These are phyloP conservation scores for Macrophya alboannulata DNA, from an alignment of 2,888 invertebrate genomes.

Conservation along the genomic window DNA sequence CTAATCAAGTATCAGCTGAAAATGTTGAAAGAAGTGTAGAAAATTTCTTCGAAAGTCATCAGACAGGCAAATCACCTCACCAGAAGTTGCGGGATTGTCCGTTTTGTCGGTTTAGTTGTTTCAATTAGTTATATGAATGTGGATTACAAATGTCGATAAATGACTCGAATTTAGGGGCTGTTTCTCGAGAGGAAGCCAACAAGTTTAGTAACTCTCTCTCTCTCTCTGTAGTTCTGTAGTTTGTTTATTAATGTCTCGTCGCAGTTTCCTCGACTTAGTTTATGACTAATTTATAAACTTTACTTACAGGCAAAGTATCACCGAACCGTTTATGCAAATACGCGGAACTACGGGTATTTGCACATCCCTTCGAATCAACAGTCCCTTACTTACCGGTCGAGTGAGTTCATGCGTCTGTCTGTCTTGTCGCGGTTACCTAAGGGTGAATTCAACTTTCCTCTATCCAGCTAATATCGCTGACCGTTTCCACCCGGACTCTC, in stretches of 20 bases:
- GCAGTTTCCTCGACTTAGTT: not conserved
- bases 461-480: conserved; percentile 3
- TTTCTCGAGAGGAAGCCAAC: not conserved
- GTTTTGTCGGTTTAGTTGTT: not conserved
- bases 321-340: conserved; percentile 31
- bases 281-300: not conserved
- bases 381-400: not conserved
- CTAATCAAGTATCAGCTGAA: no score
- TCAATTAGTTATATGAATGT: not conserved
- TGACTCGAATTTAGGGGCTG: not conserved
- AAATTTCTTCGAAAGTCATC: not conserved
- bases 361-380: not conserved
- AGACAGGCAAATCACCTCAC: not conserved
- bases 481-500: not conserved
- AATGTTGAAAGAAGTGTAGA: not conserved
- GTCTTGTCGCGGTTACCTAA: conserved; percentile 3
- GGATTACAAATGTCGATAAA: not conserved
- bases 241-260: not conserved
- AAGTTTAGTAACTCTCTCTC: not conserved
- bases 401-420: not conserved
- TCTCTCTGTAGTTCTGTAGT: not conserved
- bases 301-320: not conserved
- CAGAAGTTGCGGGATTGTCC: no score
- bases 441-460: not conserved
- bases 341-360: not conserved